Evolutionary conservation across 2,888 invertebrate genomes (phyloP), one percentile per base, ranked within the genome.

Genomic region (Clitarchus hookeri): DNA sequence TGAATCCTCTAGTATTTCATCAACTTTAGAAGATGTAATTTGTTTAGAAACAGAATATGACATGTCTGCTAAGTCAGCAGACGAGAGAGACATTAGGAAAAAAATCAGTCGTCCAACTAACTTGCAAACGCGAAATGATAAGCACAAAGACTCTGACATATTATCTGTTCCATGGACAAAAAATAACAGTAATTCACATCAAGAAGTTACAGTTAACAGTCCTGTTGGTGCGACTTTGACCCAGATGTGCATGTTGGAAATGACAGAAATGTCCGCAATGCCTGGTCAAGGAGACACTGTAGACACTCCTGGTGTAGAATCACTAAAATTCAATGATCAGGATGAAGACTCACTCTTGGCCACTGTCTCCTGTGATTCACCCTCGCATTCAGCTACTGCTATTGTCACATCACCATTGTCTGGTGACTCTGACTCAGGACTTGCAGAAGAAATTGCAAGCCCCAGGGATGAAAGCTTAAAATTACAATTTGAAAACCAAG

Each of bases 71-170:
- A 48, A 84, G 54, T 85, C 86, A 26, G 48, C 86, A 36, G 87
- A 86, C 77, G 82, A 86, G 53, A 85, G 87, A 85, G 87, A 88
- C 53, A 86, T 86, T 19, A 88, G 87, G 54, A 87, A 87, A 80
- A 87, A 87, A 48, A 65, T 82, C 16, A 84, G 27, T 77, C 65
- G 48, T 65, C 36, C 86, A n/a, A 86, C 77, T 23, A 44, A 86
- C 65, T 27, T 78, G 0, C 12, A 84, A 19, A 19, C 19, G n/a
- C 6, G 16, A 36, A 44, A 83, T 12, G 16, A 65, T 11, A 65
- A 65, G 1, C 65, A 12, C n/a, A 65, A 23, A 19, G n/a, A 65
- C 11, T 65, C 16, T 3, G 36, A 36, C 36, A 36, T 36, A 36
- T 36, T 36, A 36, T 36, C 36, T 53, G 53, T 53, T 53, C 19